phyloP scores from a whole-genome alignment of 2,888 invertebrate genomes.

The Poecilobothrus nobilitatus region DNA sequence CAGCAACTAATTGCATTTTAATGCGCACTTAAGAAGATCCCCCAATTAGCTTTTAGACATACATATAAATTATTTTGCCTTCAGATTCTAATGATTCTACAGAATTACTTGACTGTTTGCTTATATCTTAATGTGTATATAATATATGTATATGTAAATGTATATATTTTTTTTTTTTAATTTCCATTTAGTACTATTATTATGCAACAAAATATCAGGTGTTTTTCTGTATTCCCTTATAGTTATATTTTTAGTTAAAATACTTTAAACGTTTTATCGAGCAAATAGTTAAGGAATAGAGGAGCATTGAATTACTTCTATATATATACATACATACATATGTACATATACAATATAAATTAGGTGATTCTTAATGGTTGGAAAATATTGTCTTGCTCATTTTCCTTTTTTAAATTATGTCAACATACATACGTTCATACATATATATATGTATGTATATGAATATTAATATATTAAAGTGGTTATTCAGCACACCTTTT shows the following conservation, averaged over 20 bases:
- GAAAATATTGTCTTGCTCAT: not conserved
- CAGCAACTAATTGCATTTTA: not conserved
- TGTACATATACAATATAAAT: not conserved
- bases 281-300: not conserved
- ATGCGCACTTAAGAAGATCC: constrained; percentile 3
- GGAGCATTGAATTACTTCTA: too few relatives aligned
- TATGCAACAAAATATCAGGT: not conserved
- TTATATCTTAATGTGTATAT: too few relatives aligned
- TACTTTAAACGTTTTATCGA: too few relatives aligned
- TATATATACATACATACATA: too few relatives aligned
- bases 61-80: not conserved
- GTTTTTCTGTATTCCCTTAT: not conserved
- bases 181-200: too few relatives aligned
- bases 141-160: too few relatives aligned
- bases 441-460: too few relatives aligned
- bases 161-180: too few relatives aligned
- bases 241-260: not conserved
- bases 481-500: not conserved
- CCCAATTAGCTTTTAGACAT: not conserved
- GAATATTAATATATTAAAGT: too few relatives aligned
- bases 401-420: not conserved
- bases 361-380: not conserved
- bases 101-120: too few relatives aligned
- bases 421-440: too few relatives aligned
- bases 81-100: too few relatives aligned